Evolutionary conservation across 2,113 vertebrate genomes (phyloP).

Genomic region (Octodon degus): DNA sequence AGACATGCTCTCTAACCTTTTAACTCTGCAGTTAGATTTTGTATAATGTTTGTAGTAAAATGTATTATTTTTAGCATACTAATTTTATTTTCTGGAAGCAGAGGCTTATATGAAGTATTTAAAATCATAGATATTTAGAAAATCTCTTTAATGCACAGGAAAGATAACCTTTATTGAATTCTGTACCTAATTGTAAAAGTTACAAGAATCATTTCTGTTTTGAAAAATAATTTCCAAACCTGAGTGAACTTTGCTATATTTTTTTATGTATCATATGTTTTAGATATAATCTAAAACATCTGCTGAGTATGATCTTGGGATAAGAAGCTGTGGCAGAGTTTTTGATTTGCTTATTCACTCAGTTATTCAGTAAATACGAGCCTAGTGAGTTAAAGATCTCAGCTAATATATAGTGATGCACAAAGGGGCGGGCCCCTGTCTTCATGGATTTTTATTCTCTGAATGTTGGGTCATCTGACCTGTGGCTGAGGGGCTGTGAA

Average conservation of each 20-base stretch:
- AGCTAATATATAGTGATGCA: rapidly evolving
- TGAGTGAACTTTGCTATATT: not conserved
- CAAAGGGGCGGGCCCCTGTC: rapidly evolving
- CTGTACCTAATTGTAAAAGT: not conserved
- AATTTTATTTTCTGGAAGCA: not conserved
- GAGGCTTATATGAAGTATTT: not conserved
- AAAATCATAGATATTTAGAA: not conserved
- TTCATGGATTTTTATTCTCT: rapidly evolving
- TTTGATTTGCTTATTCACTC: not conserved
- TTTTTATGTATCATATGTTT: not conserved
- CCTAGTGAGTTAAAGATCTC: not conserved
- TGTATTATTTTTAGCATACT: not conserved
- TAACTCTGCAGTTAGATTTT: not conserved
- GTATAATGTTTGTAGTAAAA: not conserved
- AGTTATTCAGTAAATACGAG: not conserved
- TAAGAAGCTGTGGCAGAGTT: not conserved
- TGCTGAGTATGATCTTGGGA: too few relatives aligned
- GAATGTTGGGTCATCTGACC: too few relatives aligned
- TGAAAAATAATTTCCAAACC: not conserved
- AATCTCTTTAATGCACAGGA: not conserved
- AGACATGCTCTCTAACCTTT: not conserved
- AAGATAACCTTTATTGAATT: not conserved
- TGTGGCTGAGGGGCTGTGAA: too few relatives aligned
- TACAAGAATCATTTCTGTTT: not conserved
- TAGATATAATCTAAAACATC: not conserved